Percentiles rank a stretch among this genome's conserved stretches.
Evolutionary conservation across 2,797 vertebrate species (phyloP).

Genomic region (Scolopax bukidnonensis): DNA sequence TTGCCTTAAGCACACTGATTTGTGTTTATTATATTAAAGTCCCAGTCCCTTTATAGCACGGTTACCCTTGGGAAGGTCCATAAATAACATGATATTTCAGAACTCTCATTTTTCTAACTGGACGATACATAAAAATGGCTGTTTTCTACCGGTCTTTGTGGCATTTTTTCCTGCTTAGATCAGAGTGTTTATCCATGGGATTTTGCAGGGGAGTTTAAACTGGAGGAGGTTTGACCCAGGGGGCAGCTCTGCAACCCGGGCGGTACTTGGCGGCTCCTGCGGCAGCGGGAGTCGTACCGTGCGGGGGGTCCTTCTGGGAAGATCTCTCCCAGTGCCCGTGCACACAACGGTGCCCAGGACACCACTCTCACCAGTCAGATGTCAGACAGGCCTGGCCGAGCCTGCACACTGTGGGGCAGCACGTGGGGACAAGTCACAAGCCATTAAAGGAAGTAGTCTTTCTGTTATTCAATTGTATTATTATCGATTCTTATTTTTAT

Average conservation of each 20-base stretch:
- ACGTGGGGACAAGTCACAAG: neutral
- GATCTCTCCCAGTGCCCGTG: neutral
- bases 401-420: accelerated
- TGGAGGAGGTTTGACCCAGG: neutral
- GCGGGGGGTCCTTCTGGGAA: neutral
- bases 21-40: conserved; percentile 16
- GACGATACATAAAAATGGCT: neutral
- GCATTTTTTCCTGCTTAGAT: neutral
- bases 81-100: conserved; percentile 27
- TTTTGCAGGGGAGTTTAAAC: neutral
- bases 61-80: conserved; percentile 39
- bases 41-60: conserved; percentile 3
- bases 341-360: neutral
- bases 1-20: conserved; percentile 51
- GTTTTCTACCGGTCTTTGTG: neutral
- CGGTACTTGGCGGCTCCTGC: neutral
- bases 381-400: neutral
- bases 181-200: neutral
- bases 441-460: neutral
- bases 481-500: no score
- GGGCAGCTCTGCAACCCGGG: neutral
- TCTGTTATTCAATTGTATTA: no score
- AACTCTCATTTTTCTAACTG: neutral
- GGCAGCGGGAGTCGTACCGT: neutral
- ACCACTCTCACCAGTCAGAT: neutral